Percentiles rank a stretch among this genome's conserved stretches.
Conservation (phyloP, 35 echinoderm and acorn worm genomes). For the Diadema setosum region DNA sequence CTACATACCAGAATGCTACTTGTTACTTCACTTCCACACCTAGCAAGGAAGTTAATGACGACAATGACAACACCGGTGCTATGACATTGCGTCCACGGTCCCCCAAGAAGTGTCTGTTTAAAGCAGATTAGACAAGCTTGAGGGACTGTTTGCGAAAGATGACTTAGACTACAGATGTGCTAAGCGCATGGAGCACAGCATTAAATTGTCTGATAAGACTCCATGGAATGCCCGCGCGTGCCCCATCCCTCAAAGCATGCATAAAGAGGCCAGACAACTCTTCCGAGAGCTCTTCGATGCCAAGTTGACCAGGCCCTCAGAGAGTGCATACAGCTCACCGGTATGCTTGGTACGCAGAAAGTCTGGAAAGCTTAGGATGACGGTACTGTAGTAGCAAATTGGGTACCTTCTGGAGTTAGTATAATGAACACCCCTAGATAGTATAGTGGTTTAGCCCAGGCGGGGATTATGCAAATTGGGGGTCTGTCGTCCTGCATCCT, state of each 20-base stretch:
- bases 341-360: background rate
- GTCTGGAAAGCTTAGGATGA: background rate
- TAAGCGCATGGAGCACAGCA: background rate
- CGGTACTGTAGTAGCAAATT: too few relatives aligned
- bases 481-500: too few relatives aligned
- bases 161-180: background rate
- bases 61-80: background rate
- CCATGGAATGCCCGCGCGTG: background rate
- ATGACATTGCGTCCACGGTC: background rate
- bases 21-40: background rate
- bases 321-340: background rate
- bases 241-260: background rate
- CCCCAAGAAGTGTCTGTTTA: background rate
- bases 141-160: background rate
- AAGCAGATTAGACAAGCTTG: background rate
- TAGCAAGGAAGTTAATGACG: background rate
- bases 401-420: too few relatives aligned
- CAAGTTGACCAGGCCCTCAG: background rate
- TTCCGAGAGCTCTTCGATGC: background rate
- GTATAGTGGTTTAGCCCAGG: too few relatives aligned
- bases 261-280: background rate
- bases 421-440: too few relatives aligned
- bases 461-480: too few relatives aligned
- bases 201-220: background rate
- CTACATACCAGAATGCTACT: background rate